Base-by-base conservation (phyloP, 2,797 vertebrate genomes). In the Streptopelia turtur region DNA sequence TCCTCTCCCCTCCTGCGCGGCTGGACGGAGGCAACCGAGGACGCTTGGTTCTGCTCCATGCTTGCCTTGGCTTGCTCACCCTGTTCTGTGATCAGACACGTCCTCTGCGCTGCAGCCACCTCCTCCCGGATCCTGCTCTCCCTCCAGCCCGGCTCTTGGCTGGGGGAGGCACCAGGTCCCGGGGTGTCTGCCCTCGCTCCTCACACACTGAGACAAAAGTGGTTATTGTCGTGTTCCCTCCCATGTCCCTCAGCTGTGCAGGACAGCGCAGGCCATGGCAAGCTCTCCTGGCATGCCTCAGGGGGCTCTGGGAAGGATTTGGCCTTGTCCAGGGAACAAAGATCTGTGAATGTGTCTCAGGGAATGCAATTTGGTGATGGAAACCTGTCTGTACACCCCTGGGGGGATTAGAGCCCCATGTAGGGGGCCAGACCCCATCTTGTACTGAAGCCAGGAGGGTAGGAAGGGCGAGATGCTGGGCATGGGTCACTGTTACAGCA, bases 21-120 rank as follows among this genome's bases (percentile, higher is more conserved):
- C 87, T 53, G 86, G 25, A 64, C 0, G 20, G 69, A 20, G 52
- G 80, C 95, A 74, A 25, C 56, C 0, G 11, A 61, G 87, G 90
- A 27, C 17, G 3, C 35, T 14, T 49, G 43, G 35, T 25, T 76
- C 10, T n/a, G 85, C 79, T 60, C 49, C 28, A 0, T 2, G 53
- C 92, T 28, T 86, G 93, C 64, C 92, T 39, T 11, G 92, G 92
- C 94, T 91, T 64, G 85, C 57, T 81, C 74, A 25, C 21, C 43
- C 35, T 2, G 24, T 70, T 49, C 69, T 6, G 0, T 53, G 80
- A 21, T 55, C 21, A 6, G 35, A 66, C 93, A 43, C 0, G 33
- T 83, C 63, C 79, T 21, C 2, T 16, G 31, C 0, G 1, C 85
- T 49, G 56, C 35, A 24, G 85, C 56, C 20, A 14, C 75, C 91